phyloP scores from a whole-genome alignment of 2,113 vertebrate genomes.

The Butastur rufipennis region DNA sequence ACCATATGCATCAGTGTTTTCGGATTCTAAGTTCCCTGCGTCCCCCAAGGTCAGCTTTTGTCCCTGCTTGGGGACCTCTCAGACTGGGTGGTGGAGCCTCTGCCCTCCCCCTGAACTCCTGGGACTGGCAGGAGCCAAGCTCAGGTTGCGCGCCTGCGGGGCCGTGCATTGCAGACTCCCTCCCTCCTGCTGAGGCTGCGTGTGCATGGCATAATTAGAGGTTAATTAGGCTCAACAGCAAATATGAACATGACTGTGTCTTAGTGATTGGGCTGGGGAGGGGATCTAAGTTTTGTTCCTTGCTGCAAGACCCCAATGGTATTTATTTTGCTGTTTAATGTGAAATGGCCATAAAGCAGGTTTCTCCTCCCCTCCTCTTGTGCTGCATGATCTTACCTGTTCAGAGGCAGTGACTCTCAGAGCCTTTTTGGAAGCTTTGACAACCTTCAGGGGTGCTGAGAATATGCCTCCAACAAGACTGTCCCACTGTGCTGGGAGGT shows the following conservation, averaged over 20 bases:
- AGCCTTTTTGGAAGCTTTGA: not conserved
- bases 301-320: not conserved
- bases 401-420: not conserved
- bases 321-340: not conserved
- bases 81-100: not conserved
- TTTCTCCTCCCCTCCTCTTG: not conserved
- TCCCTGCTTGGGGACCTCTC: not conserved
- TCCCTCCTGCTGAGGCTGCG: not conserved
- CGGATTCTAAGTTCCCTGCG: not conserved
- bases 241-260: not conserved
- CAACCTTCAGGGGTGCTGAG: not conserved
- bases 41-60: not conserved
- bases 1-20: not conserved
- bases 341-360: not conserved
- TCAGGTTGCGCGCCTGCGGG: fast-evolving
- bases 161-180: not conserved
- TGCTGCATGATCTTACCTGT: not conserved
- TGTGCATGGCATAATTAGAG: not conserved
- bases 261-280: not conserved
- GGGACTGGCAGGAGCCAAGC: not conserved
- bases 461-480: not conserved
- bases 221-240: not conserved
- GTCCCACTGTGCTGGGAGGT: not conserved
- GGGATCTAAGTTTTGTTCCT: not conserved
- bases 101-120: too few species aligned